Conservation (phyloP, 1,140 invertebrate species). For the Calosoma granatense region DNA sequence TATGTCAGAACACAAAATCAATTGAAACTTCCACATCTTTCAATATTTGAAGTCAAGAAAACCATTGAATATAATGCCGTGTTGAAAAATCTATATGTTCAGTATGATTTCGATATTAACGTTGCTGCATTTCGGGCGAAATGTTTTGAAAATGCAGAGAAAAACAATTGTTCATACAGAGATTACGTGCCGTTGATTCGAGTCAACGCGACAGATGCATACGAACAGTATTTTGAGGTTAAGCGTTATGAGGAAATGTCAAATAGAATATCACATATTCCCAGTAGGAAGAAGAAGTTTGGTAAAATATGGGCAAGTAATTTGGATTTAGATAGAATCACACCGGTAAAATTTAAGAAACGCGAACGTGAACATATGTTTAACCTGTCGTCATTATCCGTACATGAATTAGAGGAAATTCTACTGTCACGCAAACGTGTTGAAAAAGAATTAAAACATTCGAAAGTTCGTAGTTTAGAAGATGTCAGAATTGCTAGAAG, state of each 20-base stretch:
- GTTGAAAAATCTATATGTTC: slow-evolving; percentile 17
- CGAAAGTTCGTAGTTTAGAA: slow-evolving; percentile 15
- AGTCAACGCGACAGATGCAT: neutral
- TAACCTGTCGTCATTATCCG: neutral
- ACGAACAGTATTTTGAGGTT: slow-evolving; percentile 11
- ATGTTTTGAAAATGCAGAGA: slow-evolving; percentile 3
- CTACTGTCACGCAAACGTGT: slow-evolving; percentile 17
- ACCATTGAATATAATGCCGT: slow-evolving; percentile 17
- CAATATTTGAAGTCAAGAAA: neutral
- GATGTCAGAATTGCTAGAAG: slow-evolving; percentile 18
- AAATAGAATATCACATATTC: slow-evolving; percentile 15
- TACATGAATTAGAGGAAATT: slow-evolving; percentile 18
- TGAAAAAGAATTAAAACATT: slow-evolving; percentile 20
- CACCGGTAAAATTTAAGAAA: slow-evolving; percentile 24
- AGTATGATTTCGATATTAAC: neutral
- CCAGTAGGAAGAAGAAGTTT: slow-evolving; percentile 13
- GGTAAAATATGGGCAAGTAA: slow-evolving; percentile 11
- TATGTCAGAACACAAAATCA: neutral
- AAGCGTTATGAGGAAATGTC: slow-evolving; percentile 11
- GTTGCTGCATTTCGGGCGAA: neutral
- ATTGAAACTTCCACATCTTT: neutral
- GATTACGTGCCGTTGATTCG: slow-evolving; percentile 13
- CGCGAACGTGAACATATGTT: slow-evolving; percentile 9
- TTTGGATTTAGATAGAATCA: slow-evolving; percentile 28
- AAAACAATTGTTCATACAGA: slow-evolving; percentile 10